phyloP scores from a whole-genome alignment of 2,888 invertebrate genomes.

The Tenthredo amoena region DNA sequence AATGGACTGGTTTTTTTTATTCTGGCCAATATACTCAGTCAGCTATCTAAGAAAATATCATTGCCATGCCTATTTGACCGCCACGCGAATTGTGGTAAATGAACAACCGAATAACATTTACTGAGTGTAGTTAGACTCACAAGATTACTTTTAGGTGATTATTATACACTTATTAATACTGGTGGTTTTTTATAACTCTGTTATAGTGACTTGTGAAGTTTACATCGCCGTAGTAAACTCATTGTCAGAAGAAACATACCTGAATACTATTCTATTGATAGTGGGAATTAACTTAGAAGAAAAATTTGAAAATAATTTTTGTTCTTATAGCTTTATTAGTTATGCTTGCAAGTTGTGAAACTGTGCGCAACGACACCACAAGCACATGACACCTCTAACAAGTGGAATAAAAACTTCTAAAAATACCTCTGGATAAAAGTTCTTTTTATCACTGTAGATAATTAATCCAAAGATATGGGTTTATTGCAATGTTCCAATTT shows the following conservation, averaged over 20 bases:
- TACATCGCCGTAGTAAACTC: conserved; percentile 7
- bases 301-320: background rate
- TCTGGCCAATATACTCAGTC: background rate
- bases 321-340: conserved; percentile 33
- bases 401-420: background rate
- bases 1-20: background rate
- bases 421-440: conserved; percentile 28
- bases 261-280: conserved; percentile 18
- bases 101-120: background rate
- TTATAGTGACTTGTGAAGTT: conserved; percentile 13
- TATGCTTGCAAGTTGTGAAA: conserved; percentile 32
- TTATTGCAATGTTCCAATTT: background rate
- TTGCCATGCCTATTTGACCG: conserved; percentile 22
- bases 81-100: background rate
- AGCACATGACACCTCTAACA: background rate
- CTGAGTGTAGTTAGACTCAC: conserved; percentile 11
- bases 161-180: conserved; percentile 4
- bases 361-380: background rate
- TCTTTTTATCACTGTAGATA: background rate
- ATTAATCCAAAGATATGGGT: background rate
- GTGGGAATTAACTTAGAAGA: background rate
- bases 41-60: background rate
- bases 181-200: background rate
- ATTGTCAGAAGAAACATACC: background rate
- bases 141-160: conserved; percentile 9